Evolutionary conservation across 1,140 invertebrate species (phyloP), one percentile per base, ranked within the genome.

Genomic region (Macrobrachium rosenbergii): DNA sequence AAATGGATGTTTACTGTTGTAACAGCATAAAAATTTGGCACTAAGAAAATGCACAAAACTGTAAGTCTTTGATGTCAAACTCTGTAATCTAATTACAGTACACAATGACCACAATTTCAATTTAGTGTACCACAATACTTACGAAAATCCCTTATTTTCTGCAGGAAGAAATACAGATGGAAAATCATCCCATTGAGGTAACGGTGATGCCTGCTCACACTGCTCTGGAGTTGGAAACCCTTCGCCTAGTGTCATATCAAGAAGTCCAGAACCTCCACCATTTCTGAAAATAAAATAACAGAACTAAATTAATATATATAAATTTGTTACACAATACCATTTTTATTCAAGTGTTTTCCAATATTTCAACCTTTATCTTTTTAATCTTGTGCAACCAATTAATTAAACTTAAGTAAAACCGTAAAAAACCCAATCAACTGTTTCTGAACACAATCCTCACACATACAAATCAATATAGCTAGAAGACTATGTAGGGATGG

Each of bases 131-230:
- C 2, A 8, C 16, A 45, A 16, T 87, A 92, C 93, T 94, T 93
- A 96, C 95, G 94, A 93, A 91, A 94, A 94, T 81, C 95, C 95
- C 91, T 96, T 96, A 91, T 96, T 95, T 91, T 96, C 95, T 78
- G 95, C 94, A 2, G 95, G 94, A 87, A 96, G 92, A 91, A 95
- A 95, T 12, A 95, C 92, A 23, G 92, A 91, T 43, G 92, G 92
- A 91, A 92, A 90, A 90, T 92, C 89, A 90, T 90, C 81, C 91
- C 91, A 91, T 91, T 91, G 64, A 85, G 92, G 88, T 89, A 91
- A 89, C 12, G 72, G 83, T 12, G 79, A 43, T 59, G 76, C 87
- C 90, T 92, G 90, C 78, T 90, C 87, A 80, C 89, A 90, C 67
- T 85, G 87, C 37, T 82, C 76, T 60, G 83, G 58, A 19, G 87